Conservation (phyloP, 2,797 vertebrate species). For the Pantherophis vulpinus region DNA sequence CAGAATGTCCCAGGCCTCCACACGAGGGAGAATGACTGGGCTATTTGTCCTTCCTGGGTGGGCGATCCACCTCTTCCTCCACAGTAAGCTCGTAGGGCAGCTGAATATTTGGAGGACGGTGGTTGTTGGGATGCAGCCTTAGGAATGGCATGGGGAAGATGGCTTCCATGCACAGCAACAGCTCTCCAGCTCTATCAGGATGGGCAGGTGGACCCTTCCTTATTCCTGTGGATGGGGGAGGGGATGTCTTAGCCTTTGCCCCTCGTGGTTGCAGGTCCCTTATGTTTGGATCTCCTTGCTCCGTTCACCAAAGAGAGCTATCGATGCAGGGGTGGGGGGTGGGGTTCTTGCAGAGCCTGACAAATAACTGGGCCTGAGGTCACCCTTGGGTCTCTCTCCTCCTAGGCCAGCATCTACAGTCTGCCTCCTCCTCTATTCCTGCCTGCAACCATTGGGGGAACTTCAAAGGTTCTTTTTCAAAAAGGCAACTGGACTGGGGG, state of each 20-base stretch:
- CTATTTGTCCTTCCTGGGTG: neutral
- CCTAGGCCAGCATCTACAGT: neutral
- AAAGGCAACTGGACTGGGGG: neutral
- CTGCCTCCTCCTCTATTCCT: neutral
- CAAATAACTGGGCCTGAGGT: too few species aligned
- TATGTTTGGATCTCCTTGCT: too few species aligned
- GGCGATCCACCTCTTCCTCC: neutral
- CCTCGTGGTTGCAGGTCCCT: too few species aligned
- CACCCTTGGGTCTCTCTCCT: too few species aligned
- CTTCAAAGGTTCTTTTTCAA: neutral
- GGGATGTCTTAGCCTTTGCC: too few species aligned
- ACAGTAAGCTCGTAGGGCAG: neutral
- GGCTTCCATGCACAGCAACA: neutral
- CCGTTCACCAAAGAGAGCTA: too few species aligned
- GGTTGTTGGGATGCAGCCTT: neutral
- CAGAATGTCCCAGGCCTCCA: neutral
- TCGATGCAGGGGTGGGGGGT: too few species aligned
- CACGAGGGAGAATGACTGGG: neutral
- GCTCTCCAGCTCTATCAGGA: neutral
- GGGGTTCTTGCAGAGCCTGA: too few species aligned
- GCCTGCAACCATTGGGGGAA: neutral
- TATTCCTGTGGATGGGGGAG: too few species aligned
- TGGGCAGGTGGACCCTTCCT: too few species aligned
- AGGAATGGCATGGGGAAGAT: neutral
- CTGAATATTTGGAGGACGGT: neutral